Evolutionary conservation across 2,797 vertebrate species (phyloP).

Genomic region (Falco peregrinus): DNA sequence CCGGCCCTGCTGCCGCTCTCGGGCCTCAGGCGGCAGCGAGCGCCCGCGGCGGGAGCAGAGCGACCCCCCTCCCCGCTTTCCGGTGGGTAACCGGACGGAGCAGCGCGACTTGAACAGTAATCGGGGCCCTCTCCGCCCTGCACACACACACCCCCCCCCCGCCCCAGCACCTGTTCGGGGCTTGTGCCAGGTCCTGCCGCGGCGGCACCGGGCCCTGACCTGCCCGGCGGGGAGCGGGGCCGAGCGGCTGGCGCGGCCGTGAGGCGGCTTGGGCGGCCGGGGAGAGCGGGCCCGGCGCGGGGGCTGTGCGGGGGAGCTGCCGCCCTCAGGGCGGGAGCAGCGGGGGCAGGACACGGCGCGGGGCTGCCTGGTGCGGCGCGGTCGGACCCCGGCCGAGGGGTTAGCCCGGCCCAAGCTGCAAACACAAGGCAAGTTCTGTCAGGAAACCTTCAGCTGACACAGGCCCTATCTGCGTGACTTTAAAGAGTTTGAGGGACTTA

Average conservation of each 20-base stretch:
- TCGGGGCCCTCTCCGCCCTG: not conserved
- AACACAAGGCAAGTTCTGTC: not conserved
- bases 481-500: not conserved
- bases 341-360: not conserved
- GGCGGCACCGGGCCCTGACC: not conserved
- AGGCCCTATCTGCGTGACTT: accelerated
- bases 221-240: not conserved
- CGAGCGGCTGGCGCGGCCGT: not conserved
- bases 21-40: not conserved
- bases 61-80: not conserved
- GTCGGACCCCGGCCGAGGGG: no score
- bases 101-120: not conserved
- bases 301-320: no score
- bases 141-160: no score
- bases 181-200: not conserved
- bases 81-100: not conserved
- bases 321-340: no score
- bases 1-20: not conserved
- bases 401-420: not conserved
- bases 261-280: no score
- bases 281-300: not conserved
- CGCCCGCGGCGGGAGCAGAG: not conserved
- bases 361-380: no score
- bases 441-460: not conserved
- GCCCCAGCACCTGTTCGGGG: no score